phyloP scores from a whole-genome alignment of 2,113 vertebrate genomes.

The Haliaeetus leucogaster region DNA sequence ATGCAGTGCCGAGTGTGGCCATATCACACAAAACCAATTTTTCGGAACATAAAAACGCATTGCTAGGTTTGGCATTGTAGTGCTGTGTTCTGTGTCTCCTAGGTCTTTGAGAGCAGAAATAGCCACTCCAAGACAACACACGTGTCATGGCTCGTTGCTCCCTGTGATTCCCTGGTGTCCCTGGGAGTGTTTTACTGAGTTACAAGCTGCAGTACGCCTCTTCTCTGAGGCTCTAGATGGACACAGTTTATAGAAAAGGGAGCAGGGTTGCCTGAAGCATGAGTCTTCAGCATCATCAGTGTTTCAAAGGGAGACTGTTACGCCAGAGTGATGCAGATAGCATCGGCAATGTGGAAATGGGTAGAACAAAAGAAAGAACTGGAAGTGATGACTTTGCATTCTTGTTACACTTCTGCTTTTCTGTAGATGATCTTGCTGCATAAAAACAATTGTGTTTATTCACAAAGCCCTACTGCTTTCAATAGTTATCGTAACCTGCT shows the following conservation, averaged over 20 bases:
- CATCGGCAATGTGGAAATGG: not conserved
- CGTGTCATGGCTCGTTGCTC: accelerated
- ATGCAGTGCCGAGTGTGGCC: not conserved
- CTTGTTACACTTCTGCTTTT: not conserved
- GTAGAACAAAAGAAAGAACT: not conserved
- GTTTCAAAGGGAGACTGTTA: not conserved
- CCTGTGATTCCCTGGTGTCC: not conserved
- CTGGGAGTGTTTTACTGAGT: not conserved
- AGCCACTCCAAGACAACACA: not conserved
- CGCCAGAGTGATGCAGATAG: not conserved
- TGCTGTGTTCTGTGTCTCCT: not conserved
- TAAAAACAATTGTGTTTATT: not conserved
- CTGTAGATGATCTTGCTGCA: not conserved
- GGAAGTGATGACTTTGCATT: not conserved
- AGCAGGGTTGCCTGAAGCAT: not conserved
- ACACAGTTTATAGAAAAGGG: not conserved
- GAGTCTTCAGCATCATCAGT: not conserved
- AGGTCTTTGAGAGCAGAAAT: not conserved
- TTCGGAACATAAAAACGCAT: not conserved
- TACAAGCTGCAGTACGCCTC: not conserved
- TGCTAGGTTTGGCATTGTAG: not conserved
- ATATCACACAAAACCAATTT: not conserved
- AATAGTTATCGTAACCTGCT: not conserved
- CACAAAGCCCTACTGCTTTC: not conserved
- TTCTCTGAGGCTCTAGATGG: not conserved